phyloP scores from a whole-genome alignment of 30 jellyfish, hydroid and myxozoan genomes.

The Aurelia aurita complex sp. Pacific region DNA sequence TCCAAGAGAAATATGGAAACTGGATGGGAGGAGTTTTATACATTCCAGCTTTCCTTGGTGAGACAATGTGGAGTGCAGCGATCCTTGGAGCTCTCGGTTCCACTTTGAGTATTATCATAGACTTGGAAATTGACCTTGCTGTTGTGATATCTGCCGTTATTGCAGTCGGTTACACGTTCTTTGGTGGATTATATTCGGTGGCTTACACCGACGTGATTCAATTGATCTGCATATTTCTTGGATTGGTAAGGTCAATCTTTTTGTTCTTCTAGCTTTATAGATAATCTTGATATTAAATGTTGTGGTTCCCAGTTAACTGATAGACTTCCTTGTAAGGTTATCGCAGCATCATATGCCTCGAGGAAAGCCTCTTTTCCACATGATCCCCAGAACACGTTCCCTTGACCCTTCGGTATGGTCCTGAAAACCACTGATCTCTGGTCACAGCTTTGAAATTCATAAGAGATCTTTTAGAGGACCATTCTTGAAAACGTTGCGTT shows the following conservation, averaged over 20 bases:
- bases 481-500: too few species aligned
- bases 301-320: too few species aligned
- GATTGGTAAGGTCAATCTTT: constrained; percentile 34
- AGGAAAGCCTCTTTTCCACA: too few species aligned
- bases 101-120: constrained; percentile 72
- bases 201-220: constrained; percentile 83
- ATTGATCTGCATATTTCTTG: constrained; percentile 70
- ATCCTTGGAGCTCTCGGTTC: constrained; percentile 86
- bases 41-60: constrained; percentile 85
- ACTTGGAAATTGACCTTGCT: constrained; percentile 61
- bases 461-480: too few species aligned
- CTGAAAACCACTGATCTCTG: too few species aligned
- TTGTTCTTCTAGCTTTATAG: too few species aligned
- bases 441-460: too few species aligned
- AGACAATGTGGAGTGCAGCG: constrained; percentile 78
- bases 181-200: constrained; percentile 83
- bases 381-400: too few species aligned
- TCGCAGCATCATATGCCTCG: too few species aligned
- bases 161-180: constrained; percentile 83
- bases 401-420: too few species aligned
- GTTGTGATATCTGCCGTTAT: constrained; percentile 70
- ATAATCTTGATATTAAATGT: too few species aligned
- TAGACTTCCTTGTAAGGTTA: too few species aligned
- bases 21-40: constrained; percentile 80
- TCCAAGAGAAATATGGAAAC: constrained; percentile 80